A percentile compares a stretch with the other conserved stretches of the same genome.
phyloP scores from a whole-genome alignment of 2,797 vertebrate genomes.

The Setipinna tenuifilis region DNA sequence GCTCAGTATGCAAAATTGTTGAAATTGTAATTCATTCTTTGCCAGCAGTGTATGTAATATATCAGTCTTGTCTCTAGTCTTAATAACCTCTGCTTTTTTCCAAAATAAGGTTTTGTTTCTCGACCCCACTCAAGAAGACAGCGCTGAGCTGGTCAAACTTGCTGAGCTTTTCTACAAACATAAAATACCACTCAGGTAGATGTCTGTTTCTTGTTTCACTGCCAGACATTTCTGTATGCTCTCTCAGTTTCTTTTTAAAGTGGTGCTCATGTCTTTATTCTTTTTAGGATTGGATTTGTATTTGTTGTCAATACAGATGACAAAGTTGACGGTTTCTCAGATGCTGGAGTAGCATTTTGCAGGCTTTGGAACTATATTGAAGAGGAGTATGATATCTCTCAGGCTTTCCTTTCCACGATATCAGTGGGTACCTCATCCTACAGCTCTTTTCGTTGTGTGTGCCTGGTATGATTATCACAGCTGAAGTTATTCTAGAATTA shows the following conservation, averaged over 20 bases:
- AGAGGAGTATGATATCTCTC: slow-evolving; percentile 83
- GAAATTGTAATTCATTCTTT: background rate
- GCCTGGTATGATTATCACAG: background rate
- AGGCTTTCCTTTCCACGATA: slow-evolving; percentile 85
- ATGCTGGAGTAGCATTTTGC: slow-evolving; percentile 89
- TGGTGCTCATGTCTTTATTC: slow-evolving; percentile 60
- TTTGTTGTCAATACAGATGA: slow-evolving; percentile 88
- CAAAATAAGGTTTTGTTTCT: slow-evolving; percentile 78
- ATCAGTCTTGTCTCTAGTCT: background rate
- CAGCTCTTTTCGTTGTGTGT: slow-evolving; percentile 38
- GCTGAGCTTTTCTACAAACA: slow-evolving; percentile 89
- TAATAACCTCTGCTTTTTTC: background rate
- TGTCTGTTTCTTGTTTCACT: slow-evolving; percentile 46
- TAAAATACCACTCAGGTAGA: slow-evolving; percentile 89
- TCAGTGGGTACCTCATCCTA: slow-evolving; percentile 79
- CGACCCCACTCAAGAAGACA: slow-evolving; percentile 85
- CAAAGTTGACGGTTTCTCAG: slow-evolving; percentile 81
- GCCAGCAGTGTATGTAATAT: background rate
- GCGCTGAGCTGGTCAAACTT: slow-evolving; percentile 85
- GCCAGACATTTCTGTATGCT: slow-evolving; percentile 60
- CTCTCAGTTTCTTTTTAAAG: slow-evolving; percentile 64
- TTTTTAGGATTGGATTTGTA: slow-evolving; percentile 91
- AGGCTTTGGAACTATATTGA: slow-evolving; percentile 88
- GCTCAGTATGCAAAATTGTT: background rate
- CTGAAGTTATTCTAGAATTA: background rate